Evolutionary conservation across 2,888 invertebrate species (phyloP), one percentile per base, ranked within the genome.

Genomic region (Cyclophora punctaria): DNA sequence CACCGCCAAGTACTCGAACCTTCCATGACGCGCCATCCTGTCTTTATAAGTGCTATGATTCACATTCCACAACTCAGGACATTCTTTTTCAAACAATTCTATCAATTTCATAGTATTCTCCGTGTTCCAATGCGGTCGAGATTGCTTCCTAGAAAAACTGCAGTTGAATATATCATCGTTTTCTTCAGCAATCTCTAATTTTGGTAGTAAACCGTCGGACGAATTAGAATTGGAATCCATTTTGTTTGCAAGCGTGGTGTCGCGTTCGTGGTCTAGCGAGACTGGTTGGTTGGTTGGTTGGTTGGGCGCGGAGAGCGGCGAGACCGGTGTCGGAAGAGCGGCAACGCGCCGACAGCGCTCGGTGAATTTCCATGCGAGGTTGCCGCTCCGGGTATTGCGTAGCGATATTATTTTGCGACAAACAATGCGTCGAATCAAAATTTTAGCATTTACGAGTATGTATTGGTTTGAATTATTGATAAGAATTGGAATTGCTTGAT

Each of bases 201-300:
- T 85, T 2, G 80, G 78, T 55, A 73, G 71, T 52, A 66, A 73
- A 56, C 73, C 62, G 59, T 83, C 83, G 45, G 69, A 67, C 6
- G 80, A 80, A 66, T 78, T 78, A 35, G 77, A 77, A 67, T 74
- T 80, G 47, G 78, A 77, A 72, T 84, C 81, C 85, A 86, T 86
- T 56, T 59, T 62, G 57, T 57, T 60, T 55, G 60, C 61, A 67
- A 66, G 37, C 37, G 37, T 37, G 5, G 37, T 37, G 37, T 37
- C 5, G 72, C 64, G 62, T 66, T 69, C 64, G 68, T 72, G 80
- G 80, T 86, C 83, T 85, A 83, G 84, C 80, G 84, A 86, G 83
- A 86, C 86, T 86, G 83, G 76, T 74, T 70, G 68, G 57, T 57
- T 75, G 72, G n/a, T n/a, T n/a, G n/a, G n/a, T n/a, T n/a, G n/a